These are phyloP conservation scores for Odiellus spinosus DNA, from an alignment of 2,888 invertebrate species.

Conservation along the genomic window DNA sequence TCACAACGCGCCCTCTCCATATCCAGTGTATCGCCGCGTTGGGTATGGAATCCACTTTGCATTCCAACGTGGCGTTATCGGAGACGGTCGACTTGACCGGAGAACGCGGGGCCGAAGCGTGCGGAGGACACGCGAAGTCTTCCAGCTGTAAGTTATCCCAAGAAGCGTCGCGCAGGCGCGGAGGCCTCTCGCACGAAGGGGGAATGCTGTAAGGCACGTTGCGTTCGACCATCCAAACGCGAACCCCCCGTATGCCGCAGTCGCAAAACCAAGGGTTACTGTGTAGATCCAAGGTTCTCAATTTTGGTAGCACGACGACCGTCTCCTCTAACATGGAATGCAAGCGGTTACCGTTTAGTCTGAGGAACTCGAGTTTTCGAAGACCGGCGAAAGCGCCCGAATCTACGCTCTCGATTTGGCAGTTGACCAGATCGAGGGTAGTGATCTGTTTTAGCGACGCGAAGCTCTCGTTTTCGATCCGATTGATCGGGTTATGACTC, in stretches of 20 bases:
- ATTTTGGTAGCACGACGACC: constrained; percentile 10
- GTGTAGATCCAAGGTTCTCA: constrained; percentile 12
- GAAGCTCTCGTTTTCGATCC: constrained; percentile 18
- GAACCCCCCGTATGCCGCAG: constrained; percentile 61
- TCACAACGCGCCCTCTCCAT: constrained; percentile 18
- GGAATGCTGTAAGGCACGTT: constrained; percentile 61
- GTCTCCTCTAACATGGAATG: constrained; percentile 15
- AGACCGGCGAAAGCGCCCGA: constrained; percentile 18
- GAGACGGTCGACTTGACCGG: constrained; percentile 7
- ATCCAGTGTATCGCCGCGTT: constrained; percentile 19
- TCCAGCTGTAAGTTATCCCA: constrained; percentile 18
- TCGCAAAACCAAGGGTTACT: constrained; percentile 47
- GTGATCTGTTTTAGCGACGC: constrained; percentile 14
- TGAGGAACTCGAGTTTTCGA: constrained; percentile 18
- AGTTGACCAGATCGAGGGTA: constrained; percentile 16
- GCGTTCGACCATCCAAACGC: constrained; percentile 60
- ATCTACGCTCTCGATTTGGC: constrained; percentile 17
- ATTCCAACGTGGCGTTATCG: constrained; percentile 19
- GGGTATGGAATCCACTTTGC: constrained; percentile 18
- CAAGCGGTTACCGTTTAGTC: constrained; percentile 18
- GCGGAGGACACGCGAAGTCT: constrained; percentile 18
- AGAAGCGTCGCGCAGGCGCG: constrained; percentile 21
- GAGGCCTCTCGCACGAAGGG: constrained; percentile 52
- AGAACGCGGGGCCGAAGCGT: too few species aligned
- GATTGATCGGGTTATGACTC: constrained; percentile 18